phyloP scores from a whole-genome alignment of 2,113 vertebrate species.

The Mirounga angustirostris region DNA sequence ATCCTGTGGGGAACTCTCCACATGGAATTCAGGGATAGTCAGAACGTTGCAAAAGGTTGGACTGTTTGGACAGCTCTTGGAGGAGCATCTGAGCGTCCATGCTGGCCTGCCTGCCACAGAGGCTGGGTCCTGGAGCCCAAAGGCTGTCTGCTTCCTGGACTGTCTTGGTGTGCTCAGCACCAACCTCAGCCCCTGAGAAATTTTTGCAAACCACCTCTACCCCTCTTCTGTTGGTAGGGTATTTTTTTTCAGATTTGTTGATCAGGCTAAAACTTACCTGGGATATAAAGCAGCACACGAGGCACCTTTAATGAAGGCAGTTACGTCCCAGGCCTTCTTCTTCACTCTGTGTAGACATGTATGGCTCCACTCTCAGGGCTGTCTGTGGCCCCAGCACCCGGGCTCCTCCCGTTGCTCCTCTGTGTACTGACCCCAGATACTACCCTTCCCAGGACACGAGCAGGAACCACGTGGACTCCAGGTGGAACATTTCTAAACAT shows the following conservation, averaged over 20 bases:
- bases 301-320: background rate
- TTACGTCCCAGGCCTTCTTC: background rate
- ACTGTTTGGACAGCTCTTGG: background rate
- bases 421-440: background rate
- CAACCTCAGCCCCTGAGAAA: background rate
- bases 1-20: accelerated
- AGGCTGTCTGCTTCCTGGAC: background rate
- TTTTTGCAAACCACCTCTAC: background rate
- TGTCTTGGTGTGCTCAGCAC: no score
- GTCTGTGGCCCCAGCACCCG: accelerated
- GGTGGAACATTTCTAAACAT: background rate
- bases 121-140: background rate
- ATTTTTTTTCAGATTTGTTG: background rate
- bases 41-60: background rate
- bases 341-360: no score
- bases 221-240: background rate
- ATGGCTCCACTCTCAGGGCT: background rate
- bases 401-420: background rate
- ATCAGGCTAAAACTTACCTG: background rate
- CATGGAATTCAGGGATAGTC: background rate
- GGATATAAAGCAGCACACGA: background rate
- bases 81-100: background rate
- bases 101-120: accelerated
- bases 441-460: background rate
- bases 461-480: background rate